Base-by-base conservation (phyloP, 2,888 invertebrate species). In the Biston stratarius region DNA sequence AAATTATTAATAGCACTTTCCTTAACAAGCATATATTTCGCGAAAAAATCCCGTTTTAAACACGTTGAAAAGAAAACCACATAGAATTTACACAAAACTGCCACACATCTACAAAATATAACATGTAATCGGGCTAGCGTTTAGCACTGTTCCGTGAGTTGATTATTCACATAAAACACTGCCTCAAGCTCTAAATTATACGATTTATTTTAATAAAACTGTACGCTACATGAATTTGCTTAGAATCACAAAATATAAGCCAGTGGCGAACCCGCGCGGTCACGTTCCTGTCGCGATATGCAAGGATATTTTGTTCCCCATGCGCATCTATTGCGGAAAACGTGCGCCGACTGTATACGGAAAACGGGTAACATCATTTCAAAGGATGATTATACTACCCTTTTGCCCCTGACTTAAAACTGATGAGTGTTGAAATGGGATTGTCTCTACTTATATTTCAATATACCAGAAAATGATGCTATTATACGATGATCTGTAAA, bases 171-270 rank as follows among this genome's bases (percentile, higher is more conserved):
- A 47, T 48, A 51, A 24, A 61, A 52, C 11, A 38, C 38, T n/a
- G 34, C 3, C 12, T 49, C 36, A 15, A 42, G 48, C 40, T 48
- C 15, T 48, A 59, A 63, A 57, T 57, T 61, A 67, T 67, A 61
- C 52, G 56, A 64, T 48, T 58, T 61, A 63, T 64, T 65, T 71
- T 71, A 69, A 69, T 73, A 65, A 64, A 71, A 63, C 42, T 45
- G 53, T 61, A 64, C 68, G 59, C 63, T 55, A 59, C 73, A 67
- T 44, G 69, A 73, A 67, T 55, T 67, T 61, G 51, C 69, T 67
- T 64, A 67, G 53, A 65, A 63, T 69, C 62, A 67, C 61, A 64
- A 55, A 61, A 67, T 66, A 65, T 70, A 48, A 59, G 53, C 47
- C 6, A 11, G 15, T n/a, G 36, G 15, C 11, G 34, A 33, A 33